A percentile compares a stretch with the other conserved stretches of the same genome.
These are phyloP conservation scores for Hippasteria phrygiana DNA, from an alignment of 53 echinoderm and acorn worm species.

Conservation along the genomic window DNA sequence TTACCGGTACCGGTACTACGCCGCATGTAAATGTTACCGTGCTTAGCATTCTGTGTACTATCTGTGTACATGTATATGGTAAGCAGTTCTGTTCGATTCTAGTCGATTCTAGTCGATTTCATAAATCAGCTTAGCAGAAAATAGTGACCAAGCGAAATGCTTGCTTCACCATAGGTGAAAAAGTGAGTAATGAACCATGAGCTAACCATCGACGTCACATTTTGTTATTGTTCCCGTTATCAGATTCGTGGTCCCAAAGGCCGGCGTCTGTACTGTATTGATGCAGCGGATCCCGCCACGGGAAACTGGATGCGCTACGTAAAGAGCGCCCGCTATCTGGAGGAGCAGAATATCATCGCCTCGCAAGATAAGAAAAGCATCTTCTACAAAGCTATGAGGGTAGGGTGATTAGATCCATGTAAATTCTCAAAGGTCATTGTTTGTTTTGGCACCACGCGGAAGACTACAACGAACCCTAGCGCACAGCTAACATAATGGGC, in stretches of 20 bases:
- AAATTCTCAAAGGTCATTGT: too few species aligned
- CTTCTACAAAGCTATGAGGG: conserved; percentile 90
- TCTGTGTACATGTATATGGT: too few species aligned
- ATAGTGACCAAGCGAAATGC: too few species aligned
- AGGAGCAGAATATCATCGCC: conserved; percentile 93
- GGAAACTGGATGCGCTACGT: conserved; percentile 98
- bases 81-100: too few species aligned
- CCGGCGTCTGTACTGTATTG: conserved; percentile 86
- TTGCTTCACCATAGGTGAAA: not conserved
- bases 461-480: too few species aligned
- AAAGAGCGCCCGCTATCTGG: conserved; percentile 87
- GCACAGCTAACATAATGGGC: too few species aligned
- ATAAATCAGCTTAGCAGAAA: too few species aligned
- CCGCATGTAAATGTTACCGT: too few species aligned
- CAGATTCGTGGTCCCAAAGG: conserved; percentile 96
- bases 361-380: conserved; percentile 91
- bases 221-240: not conserved
- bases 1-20: too few species aligned
- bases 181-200: not conserved
- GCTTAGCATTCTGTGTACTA: too few species aligned
- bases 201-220: not conserved
- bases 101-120: too few species aligned
- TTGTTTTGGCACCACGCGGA: too few species aligned
- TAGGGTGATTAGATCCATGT: conserved; percentile 35
- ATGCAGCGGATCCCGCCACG: conserved; percentile 86